Evolutionary conservation across 2,888 invertebrate species (phyloP), one percentile per base, ranked within the genome.

Genomic region (Acrocyrtus sp.): DNA sequence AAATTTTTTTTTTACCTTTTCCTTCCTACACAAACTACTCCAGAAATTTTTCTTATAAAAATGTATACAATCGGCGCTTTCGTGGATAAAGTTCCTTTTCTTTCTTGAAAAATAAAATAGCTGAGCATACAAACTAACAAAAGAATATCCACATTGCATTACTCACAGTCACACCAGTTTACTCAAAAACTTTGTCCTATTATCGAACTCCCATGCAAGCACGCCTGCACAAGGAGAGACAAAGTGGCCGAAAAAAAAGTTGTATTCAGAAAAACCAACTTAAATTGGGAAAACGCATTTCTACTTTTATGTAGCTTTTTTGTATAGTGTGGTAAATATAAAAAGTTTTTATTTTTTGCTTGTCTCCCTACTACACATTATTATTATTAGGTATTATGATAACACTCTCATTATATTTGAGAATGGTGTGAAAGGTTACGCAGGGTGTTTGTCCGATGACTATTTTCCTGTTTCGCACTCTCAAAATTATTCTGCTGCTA

Each of bases 151-250:
- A 67, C 67, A 67, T 60, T 58, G 60, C 67, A 67, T 67, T 67
- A 67, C 67, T 67, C 60, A 67, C 67, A 67, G 51, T 67, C 67
- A 67, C 67, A 67, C 67, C 53, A 60, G 67, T 60, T 67, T 67
- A 41, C 51, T 58, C 58, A 58, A 66, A 66, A 65, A 67, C 58
- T 67, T 67, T 67, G 58, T 67, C 67, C 51, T 60, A 66, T 66
- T 66, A 66, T 66, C 39, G 57, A 57, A 39, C 29, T 51, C 48
- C 41, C 12, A 22, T 21, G 29, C 29, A 29, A n/a, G 17, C 10
- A 22, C 53, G 6, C n/a, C 15, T 22, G 26, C n/a, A n/a, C n/a
- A n/a, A n/a, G n/a, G n/a, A n/a, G n/a, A n/a, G n/a, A n/a, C n/a
- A n/a, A 53, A 53, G 61, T 50, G 61, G 61, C 50, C 41, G 27